These are phyloP conservation scores for Nephrotoma guestfalica DNA, from an alignment of 2,888 invertebrate species.

Conservation along the genomic window DNA sequence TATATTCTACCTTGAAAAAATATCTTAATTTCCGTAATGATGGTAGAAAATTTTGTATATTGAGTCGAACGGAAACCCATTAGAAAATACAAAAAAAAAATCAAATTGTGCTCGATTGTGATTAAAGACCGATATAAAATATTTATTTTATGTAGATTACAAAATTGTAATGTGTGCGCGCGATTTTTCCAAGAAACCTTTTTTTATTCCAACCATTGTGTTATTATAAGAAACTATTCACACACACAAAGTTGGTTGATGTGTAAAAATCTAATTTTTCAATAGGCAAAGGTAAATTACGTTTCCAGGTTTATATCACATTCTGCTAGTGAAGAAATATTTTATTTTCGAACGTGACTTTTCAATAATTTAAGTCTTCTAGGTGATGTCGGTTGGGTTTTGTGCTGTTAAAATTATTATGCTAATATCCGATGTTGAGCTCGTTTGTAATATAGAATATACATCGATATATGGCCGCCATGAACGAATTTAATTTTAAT, in stretches of 20 bases:
- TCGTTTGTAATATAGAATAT: no score
- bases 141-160: neutral
- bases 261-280: neutral
- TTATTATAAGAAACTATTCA: neutral
- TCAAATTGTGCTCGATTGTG: neutral
- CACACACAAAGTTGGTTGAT: neutral
- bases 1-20: neutral
- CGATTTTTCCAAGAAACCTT: neutral
- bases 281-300: neutral
- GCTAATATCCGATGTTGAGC: no score
- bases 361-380: neutral
- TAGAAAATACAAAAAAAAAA: neutral
- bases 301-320: neutral
- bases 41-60: neutral
- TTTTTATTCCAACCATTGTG: neutral
- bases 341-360: neutral
- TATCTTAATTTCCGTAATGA: neutral
- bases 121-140: neutral
- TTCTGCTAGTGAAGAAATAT: neutral
- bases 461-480: neutral
- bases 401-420: neutral
- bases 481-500: neutral
- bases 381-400: neutral
- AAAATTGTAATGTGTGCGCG: neutral
- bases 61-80: neutral